These are phyloP conservation scores for Calidris pygmaea DNA, from an alignment of 2,113 vertebrate species.

Conservation along the genomic window DNA sequence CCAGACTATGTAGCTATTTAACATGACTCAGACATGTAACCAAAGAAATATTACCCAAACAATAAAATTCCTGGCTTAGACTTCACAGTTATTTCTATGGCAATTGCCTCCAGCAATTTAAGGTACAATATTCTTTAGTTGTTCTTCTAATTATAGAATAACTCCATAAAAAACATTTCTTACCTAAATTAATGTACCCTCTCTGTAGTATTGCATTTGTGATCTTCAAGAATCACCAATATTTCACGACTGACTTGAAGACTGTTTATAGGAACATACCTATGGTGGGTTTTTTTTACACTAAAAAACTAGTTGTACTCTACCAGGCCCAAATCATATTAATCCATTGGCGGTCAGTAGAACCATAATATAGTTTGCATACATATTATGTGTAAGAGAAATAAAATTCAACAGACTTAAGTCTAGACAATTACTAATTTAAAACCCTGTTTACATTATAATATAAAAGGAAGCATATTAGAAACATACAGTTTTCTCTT, in stretches of 20 bases:
- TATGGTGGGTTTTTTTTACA: rapidly evolving
- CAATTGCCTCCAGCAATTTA: neutral
- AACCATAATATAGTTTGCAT: neutral
- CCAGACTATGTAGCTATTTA: neutral
- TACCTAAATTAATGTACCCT: neutral
- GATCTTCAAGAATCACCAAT: neutral
- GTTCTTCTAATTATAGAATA: neutral
- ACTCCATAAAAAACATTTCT: neutral
- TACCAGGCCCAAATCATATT: neutral
- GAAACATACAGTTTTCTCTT: neutral
- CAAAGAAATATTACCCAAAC: neutral
- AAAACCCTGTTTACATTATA: neutral
- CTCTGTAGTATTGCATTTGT: neutral
- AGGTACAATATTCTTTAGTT: neutral
- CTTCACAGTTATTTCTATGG: neutral
- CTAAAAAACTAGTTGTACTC: neutral
- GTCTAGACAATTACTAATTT: neutral
- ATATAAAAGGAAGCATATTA: neutral
- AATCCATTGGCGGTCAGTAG: neutral
- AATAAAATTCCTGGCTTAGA: neutral
- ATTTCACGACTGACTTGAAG: neutral
- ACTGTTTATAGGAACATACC: neutral
- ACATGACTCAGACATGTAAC: neutral
- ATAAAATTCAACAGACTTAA: neutral
- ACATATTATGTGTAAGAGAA: neutral